Percentiles rank a stretch among this genome's conserved stretches.
These are phyloP conservation scores for Apis florea DNA, from an alignment of 1,140 invertebrate genomes.

Conservation along the genomic window DNA sequence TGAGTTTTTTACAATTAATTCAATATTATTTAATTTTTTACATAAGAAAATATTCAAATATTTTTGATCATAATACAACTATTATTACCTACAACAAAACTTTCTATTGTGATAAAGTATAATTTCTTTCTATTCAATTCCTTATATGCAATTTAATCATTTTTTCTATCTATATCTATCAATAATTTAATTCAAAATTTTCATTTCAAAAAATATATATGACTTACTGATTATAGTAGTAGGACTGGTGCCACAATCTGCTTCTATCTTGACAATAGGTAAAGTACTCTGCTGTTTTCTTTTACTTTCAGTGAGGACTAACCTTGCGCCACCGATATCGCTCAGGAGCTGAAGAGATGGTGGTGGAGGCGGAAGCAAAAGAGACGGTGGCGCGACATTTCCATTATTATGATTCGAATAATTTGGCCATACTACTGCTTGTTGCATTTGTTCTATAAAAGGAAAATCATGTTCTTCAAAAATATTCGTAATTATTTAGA, in stretches of 20 bases:
- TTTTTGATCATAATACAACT: too few species aligned
- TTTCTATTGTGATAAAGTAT: too few species aligned
- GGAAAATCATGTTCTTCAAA: slow-evolving; percentile 13
- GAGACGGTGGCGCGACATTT: slow-evolving; percentile 80
- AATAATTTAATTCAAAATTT: not conserved
- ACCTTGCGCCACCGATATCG: slow-evolving; percentile 80
- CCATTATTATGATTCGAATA: slow-evolving; percentile 80
- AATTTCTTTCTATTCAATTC: too few species aligned
- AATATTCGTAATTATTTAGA: too few species aligned
- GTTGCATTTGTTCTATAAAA: slow-evolving; percentile 85
- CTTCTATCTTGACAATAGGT: slow-evolving; percentile 85
- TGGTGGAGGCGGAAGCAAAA: slow-evolving; percentile 82
- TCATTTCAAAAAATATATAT: not conserved
- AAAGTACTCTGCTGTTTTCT: slow-evolving; percentile 83
- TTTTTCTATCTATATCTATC: not conserved
- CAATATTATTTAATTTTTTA: too few species aligned
- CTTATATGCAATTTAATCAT: not conserved
- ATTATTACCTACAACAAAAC: too few species aligned
- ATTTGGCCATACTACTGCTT: slow-evolving; percentile 87
- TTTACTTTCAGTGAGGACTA: slow-evolving; percentile 80
- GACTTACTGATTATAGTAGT: slow-evolving; percentile 76
- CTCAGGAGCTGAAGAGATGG: slow-evolving; percentile 83
- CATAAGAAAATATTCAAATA: too few species aligned
- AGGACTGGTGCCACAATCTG: slow-evolving; percentile 79
- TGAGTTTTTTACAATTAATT: too few species aligned